These are phyloP conservation scores for Drusus annulatus DNA, from an alignment of 1,140 invertebrate genomes.

Conservation along the genomic window DNA sequence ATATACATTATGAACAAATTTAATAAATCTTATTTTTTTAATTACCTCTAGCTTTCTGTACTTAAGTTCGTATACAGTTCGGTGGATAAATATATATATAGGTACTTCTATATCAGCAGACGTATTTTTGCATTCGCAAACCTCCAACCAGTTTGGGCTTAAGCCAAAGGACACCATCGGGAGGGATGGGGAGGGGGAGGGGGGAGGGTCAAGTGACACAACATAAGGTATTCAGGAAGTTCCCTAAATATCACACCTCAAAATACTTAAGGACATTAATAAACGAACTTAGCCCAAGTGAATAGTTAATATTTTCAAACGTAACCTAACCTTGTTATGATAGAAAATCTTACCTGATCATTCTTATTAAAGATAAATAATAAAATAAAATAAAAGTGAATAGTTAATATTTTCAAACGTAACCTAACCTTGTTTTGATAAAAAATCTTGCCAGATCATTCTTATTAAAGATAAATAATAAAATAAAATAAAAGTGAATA, in stretches of 20 bases:
- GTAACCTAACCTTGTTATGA: too few species aligned
- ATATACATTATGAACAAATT: too few species aligned
- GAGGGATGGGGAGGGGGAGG: background rate
- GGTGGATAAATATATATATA: background rate
- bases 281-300: background rate
- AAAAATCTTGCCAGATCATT: too few species aligned
- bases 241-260: background rate
- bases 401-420: too few species aligned
- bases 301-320: too few species aligned
- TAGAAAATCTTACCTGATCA: too few species aligned
- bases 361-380: too few species aligned
- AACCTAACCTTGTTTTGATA: too few species aligned
- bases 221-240: background rate
- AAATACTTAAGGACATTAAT: background rate
- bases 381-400: too few species aligned
- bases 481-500: too few species aligned
- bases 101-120: background rate
- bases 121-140: slow-evolving; percentile 27
- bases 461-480: too few species aligned
- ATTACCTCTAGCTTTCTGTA: background rate
- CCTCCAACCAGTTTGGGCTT: slow-evolving; percentile 17
- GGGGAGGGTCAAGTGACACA: background rate
- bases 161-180: background rate
- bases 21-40: too few species aligned
- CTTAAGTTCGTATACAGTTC: background rate